Base-by-base conservation (phyloP, 2,888 invertebrate genomes). In the Gnatocerus cornutus region DNA sequence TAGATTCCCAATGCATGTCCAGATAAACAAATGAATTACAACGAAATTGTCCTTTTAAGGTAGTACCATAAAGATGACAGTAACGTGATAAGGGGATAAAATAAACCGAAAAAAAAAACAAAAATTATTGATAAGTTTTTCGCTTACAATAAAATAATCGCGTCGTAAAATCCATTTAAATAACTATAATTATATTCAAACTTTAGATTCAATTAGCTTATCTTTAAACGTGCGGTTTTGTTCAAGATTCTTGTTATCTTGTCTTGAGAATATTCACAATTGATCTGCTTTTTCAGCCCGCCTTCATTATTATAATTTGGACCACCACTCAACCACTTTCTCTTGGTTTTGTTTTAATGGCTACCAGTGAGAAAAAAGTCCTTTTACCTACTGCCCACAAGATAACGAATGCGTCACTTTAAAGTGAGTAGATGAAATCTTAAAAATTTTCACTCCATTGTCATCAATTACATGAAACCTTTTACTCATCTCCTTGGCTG, bases 191-290 rank as follows among this genome's bases (percentile, higher is more conserved):
- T 72, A 63, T 69, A 67, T 61, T 33, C 56, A 59, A 53, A 66
- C 61, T n/a, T n/a, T n/a, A n/a, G n/a, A n/a, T 74, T 74, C 73
- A 74, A 75, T 75, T 74, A 74, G 73, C 73, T 74, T 75, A 75
- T 75, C 75, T 68, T 41, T 27, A 53, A 66, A 53, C 66, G 64
- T 73, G 39, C 33, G 29, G 43, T 50, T 53, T 53, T 29, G 33
- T 48, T 48, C 48, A 13, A 48, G 61, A 61, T 61, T 29, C 46
- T 33, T 39, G 14, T 10, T 45, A 59, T 59, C 59, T 59, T 33
- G 13, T 59, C 21, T 29, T 33, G n/a, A 29, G 43, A 21, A 4
- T 21, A 21, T 21, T 4, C 56, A 43, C 14, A 58, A 41, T 41
- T 6, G 41, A 41, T 12, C 41, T 41, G 13, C 12, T 41, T 13